Percentiles rank a stretch among this genome's conserved stretches.
These are phyloP conservation scores for Malurus splendens DNA, from an alignment of 2,797 vertebrate genomes.

Conservation along the genomic window DNA sequence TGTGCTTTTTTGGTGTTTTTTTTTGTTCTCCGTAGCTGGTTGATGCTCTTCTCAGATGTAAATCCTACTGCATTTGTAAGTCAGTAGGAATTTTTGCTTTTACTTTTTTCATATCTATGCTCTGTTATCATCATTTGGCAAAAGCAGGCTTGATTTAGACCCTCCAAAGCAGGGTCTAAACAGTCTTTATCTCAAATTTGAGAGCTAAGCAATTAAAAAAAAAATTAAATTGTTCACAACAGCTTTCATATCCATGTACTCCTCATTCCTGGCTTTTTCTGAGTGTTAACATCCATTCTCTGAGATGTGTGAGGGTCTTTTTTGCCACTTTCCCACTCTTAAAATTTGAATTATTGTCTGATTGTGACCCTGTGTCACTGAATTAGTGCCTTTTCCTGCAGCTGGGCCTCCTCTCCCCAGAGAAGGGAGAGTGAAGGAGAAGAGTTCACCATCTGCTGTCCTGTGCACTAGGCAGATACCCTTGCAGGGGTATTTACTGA, in stretches of 20 bases:
- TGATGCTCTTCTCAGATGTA: not conserved
- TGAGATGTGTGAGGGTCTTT: fast-evolving
- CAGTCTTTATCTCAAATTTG: not conserved
- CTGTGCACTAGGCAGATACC: not conserved
- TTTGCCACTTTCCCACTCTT: not conserved
- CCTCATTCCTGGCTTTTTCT: not conserved
- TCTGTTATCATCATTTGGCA: not conserved
- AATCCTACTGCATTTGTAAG: not conserved
- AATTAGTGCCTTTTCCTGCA: not conserved
- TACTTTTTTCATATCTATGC: not conserved
- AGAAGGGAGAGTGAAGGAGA: not conserved
- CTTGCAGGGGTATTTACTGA: not conserved
- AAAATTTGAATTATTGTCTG: not conserved
- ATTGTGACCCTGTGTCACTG: not conserved
- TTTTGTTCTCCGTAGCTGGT: not conserved
- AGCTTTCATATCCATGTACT: not conserved
- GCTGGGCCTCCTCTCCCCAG: not conserved
- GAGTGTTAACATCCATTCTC: not conserved
- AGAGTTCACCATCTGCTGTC: not conserved
- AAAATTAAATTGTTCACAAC: fast-evolving
- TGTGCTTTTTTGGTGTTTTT: too few species aligned
- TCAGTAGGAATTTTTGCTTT: not conserved
- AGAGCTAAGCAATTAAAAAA: not conserved
- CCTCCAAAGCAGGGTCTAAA: not conserved
- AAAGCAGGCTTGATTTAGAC: not conserved